Conservation (phyloP, 1,140 invertebrate genomes). For the Carposina sasakii region DNA sequence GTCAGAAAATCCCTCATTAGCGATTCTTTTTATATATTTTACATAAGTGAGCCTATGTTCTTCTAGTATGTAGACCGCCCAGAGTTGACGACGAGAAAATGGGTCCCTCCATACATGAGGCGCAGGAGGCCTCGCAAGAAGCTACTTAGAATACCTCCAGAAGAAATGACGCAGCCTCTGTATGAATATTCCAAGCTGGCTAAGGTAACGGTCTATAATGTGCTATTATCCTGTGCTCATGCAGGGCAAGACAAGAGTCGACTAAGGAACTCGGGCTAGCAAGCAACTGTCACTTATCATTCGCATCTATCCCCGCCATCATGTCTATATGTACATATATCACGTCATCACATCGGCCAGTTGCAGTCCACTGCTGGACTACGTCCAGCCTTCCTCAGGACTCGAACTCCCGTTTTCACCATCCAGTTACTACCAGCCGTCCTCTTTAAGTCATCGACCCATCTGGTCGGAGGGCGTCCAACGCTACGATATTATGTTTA, state of each 20-base stretch:
- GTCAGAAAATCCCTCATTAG: background rate
- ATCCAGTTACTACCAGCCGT: too few species aligned
- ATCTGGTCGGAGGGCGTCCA: too few species aligned
- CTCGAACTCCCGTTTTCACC: too few species aligned
- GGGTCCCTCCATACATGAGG: slow-evolving; percentile 45
- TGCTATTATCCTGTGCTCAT: too few species aligned
- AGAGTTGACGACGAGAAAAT: slow-evolving; percentile 30
- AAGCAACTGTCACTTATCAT: background rate
- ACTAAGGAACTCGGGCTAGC: background rate
- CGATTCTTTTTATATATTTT: slow-evolving; percentile 1
- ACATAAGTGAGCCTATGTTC: background rate
- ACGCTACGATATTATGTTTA: too few species aligned
- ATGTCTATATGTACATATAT: background rate
- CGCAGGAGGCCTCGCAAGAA: slow-evolving; percentile 25
- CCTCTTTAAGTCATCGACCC: too few species aligned
- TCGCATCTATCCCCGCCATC: background rate
- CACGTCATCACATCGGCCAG: background rate
- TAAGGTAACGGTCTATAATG: slow-evolving; percentile 36
- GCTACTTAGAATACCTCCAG: slow-evolving; percentile 31
- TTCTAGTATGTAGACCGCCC: slow-evolving; percentile 39
- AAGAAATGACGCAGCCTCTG: slow-evolving; percentile 40
- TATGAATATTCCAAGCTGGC: slow-evolving; percentile 40
- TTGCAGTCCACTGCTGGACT: background rate
- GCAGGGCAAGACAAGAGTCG: background rate
- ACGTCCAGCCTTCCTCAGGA: too few species aligned